phyloP scores from a whole-genome alignment of 2,113 vertebrate genomes.

The Globicephala melas region DNA sequence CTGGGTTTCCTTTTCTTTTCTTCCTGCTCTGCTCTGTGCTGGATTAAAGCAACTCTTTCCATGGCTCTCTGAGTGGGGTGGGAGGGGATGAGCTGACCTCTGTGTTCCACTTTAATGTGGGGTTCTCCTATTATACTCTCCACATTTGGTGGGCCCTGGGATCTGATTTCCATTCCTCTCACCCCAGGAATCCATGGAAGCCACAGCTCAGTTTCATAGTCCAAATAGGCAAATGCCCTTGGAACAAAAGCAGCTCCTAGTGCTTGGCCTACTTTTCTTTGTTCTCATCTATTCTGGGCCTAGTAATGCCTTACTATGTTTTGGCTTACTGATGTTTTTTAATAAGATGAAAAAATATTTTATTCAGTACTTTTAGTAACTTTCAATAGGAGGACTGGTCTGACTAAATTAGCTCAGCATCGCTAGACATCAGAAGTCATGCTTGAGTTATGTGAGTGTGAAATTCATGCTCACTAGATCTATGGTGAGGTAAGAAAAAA shows the following conservation, averaged over 20 bases:
- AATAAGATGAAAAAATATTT: conserved; percentile 32
- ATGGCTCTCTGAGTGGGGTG: neutral
- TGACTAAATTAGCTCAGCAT: neutral
- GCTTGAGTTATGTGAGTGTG: neutral
- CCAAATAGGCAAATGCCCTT: conserved; percentile 7
- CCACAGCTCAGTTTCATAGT: neutral
- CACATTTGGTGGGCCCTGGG: neutral
- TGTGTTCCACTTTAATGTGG: neutral
- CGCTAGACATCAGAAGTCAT: neutral
- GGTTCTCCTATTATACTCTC: neutral
- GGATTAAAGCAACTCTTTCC: neutral
- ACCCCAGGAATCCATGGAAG: neutral
- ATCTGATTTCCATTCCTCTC: neutral
- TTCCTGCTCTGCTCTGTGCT: neutral
- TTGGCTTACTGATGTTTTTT: conserved; percentile 27
- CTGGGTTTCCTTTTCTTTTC: neutral
- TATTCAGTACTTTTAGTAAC: conserved; percentile 20
- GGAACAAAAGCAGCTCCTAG: neutral
- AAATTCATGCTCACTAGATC: neutral
- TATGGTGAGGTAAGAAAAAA: neutral
- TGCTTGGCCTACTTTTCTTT: neutral
- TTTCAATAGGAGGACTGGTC: neutral
- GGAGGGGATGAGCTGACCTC: neutral
- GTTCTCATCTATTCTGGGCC: neutral
- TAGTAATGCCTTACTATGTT: neutral